phyloP scores from a whole-genome alignment of 2,888 invertebrate genomes.

The Zele albiditarsus region DNA sequence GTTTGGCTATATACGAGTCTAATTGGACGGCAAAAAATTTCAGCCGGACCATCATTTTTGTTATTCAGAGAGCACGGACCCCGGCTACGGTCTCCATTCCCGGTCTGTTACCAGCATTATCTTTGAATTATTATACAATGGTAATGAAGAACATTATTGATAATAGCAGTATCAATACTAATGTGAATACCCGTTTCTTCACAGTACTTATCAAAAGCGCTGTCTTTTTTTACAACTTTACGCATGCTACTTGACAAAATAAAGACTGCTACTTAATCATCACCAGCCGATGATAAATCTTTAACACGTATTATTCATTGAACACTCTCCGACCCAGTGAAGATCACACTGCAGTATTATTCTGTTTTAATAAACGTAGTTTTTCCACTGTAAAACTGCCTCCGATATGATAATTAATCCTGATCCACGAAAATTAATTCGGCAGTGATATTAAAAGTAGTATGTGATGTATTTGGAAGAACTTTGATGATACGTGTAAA shows the following conservation, averaged over 20 bases:
- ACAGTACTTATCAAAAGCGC: slow-evolving; percentile 32
- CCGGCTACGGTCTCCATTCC: slow-evolving; percentile 34
- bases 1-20: slow-evolving; percentile 28
- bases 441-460: too few relatives aligned
- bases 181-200: background rate
- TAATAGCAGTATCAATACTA: background rate
- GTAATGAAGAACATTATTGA: slow-evolving; percentile 13
- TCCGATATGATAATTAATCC: too few relatives aligned
- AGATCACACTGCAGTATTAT: too few relatives aligned
- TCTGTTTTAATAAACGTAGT: too few relatives aligned
- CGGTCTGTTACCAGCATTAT: slow-evolving; percentile 44
- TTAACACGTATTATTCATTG: too few relatives aligned
- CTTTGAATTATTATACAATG: slow-evolving; percentile 43
- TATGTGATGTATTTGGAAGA: too few relatives aligned
- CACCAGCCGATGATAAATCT: too few relatives aligned
- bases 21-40: slow-evolving; percentile 17
- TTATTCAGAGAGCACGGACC: slow-evolving; percentile 37
- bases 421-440: too few relatives aligned
- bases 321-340: too few relatives aligned
- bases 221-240: slow-evolving; percentile 32
- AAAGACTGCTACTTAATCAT: too few relatives aligned
- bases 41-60: background rate
- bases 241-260: slow-evolving; percentile 14
- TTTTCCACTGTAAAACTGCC: too few relatives aligned
- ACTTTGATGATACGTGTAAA: too few relatives aligned